Conservation (phyloP, 2,888 invertebrate genomes). For the Drosophila siamana region DNA sequence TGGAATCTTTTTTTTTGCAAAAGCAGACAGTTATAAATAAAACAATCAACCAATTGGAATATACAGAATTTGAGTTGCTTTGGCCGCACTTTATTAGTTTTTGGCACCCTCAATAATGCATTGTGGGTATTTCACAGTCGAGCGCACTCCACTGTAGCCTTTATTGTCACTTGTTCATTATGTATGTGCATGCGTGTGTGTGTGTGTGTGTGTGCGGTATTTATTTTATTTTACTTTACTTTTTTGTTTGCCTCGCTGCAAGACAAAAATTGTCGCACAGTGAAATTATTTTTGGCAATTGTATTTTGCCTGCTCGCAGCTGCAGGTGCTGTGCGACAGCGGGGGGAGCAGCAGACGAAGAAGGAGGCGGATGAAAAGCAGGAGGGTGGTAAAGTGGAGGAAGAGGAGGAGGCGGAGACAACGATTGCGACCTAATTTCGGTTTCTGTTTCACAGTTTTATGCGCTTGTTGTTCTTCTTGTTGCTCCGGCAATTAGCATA, state of each 20-base stretch:
- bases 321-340: constrained; percentile 39
- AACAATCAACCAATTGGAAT: too few species aligned
- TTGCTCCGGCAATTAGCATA: constrained; percentile 50
- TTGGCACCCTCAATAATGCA: too few species aligned
- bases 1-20: too few species aligned
- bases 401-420: not conserved
- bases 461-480: constrained; percentile 24
- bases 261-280: constrained; percentile 63
- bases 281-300: constrained; percentile 79
- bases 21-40: too few species aligned
- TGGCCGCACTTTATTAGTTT: too few species aligned
- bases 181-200: not conserved
- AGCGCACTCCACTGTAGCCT: not conserved
- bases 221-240: constrained; percentile 17
- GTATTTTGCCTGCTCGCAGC: constrained; percentile 51
- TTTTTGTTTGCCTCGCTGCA: constrained; percentile 42
- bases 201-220: constrained; percentile 11
- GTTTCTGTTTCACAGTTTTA: constrained; percentile 52
- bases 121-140: not conserved
- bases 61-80: too few species aligned
- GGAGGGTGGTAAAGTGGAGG: not conserved
- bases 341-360: not conserved
- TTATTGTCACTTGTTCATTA: not conserved
- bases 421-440: constrained; percentile 67
- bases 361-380: not conserved